phyloP scores from a whole-genome alignment of 2,797 vertebrate genomes.

The Phalanger gymnotis region DNA sequence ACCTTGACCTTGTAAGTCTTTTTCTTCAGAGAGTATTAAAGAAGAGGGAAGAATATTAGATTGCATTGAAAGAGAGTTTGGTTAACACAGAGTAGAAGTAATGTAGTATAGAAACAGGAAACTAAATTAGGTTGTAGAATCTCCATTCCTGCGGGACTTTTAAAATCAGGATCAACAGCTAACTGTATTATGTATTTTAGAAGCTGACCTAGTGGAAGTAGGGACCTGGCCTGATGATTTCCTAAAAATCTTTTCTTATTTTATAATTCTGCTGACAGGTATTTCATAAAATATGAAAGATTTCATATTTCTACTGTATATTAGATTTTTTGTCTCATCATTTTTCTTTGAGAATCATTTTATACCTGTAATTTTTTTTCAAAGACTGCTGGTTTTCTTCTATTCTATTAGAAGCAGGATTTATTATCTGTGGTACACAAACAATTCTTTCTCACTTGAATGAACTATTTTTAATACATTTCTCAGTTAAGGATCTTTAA shows the following conservation, averaged over 20 bases:
- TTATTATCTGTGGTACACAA: neutral
- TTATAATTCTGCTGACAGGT: neutral
- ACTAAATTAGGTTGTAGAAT: neutral
- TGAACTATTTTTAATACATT: neutral
- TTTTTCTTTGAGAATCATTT: slow-evolving; percentile 2
- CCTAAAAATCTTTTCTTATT: neutral
- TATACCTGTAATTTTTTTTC: neutral
- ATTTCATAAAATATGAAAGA: slow-evolving; percentile 1
- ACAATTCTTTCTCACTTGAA: neutral
- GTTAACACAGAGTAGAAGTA: neutral
- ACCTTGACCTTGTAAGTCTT: neutral
- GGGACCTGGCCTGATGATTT: neutral
- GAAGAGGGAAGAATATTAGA: neutral
- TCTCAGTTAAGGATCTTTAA: neutral
- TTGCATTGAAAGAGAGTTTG: neutral
- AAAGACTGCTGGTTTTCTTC: neutral
- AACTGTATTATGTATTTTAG: neutral
- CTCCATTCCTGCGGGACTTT: neutral
- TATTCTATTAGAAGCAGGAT: neutral
- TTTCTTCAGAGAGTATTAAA: neutral
- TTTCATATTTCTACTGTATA: neutral
- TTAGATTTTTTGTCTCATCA: neutral
- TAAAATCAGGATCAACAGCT: neutral
- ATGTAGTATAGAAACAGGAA: neutral
- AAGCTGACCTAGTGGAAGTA: neutral